Percentiles rank a stretch among this genome's conserved stretches.
Conservation (phyloP, 2,797 vertebrate genomes). For the Pagetopsis macropterus region DNA sequence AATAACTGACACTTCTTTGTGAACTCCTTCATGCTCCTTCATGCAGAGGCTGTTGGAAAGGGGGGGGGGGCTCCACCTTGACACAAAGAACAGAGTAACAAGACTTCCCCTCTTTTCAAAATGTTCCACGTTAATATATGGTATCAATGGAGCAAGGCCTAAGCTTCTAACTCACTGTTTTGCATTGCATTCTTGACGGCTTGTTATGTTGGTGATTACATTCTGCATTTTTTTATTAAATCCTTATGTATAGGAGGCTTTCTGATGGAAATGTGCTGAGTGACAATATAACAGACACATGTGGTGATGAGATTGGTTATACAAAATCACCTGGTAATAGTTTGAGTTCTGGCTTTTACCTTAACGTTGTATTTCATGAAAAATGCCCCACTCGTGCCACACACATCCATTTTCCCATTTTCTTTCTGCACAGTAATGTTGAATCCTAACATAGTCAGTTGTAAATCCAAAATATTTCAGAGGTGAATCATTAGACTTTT, state of each 20-base stretch:
- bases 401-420: not conserved
- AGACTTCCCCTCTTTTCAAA: not conserved
- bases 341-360: not conserved
- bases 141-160: not conserved
- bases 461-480: too few relatives aligned
- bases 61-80: not conserved
- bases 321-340: not conserved
- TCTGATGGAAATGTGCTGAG: not conserved
- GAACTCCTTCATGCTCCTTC: constrained; percentile 4
- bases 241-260: not conserved
- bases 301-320: too few relatives aligned
- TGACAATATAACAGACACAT: not conserved
- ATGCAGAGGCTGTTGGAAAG: not conserved
- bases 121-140: constrained; percentile 2
- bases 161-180: not conserved
- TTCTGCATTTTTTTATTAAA: not conserved
- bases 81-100: constrained; percentile 8
- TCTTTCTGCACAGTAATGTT: not conserved
- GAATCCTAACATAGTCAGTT: not conserved
- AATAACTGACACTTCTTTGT: constrained; percentile 4
- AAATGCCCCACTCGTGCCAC: not conserved
- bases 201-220: not conserved
- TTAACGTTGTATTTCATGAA: not conserved
- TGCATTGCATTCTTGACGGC: not conserved
- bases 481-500: too few relatives aligned